Base-by-base conservation (phyloP, 2,113 vertebrate species). In the Baryphthengus martii region DNA sequence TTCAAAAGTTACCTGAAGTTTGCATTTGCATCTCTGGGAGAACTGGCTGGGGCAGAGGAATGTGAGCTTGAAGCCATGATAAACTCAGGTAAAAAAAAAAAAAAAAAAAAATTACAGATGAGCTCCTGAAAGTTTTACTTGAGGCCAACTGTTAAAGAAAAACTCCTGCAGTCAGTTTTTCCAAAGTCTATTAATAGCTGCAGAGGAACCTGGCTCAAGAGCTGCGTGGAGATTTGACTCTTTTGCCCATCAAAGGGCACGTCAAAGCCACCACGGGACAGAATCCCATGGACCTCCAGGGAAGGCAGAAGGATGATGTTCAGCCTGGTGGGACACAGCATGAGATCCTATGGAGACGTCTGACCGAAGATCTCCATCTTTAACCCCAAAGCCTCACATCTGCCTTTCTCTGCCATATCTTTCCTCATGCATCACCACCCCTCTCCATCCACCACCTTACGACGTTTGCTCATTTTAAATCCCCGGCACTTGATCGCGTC, bases 371-470 rank as follows among this genome's bases (percentile, higher is more conserved):
- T 17, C 15, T 65, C 50, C 50, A 25, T 25, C 23, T 66, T 35
- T 13, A 91, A 23, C 19, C 33, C 45, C 52, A 16, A 52, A 26
- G 1, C 16, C 23, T 26, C 23, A 28, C 33, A 18, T 11, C 9
- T n/a, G 19, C 33, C 24, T 40, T 52, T 59, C 23, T 52, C 20
- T 59, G n/a, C 33, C 19, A 44, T 24, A 18, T 4, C 39, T 42
- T 23, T 42, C 45, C 23, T 9, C 31, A 1, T 3, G 4, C 12
- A 4, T 19, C 49, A 4, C 49, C 31, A 23, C 31, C 44, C 33
- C 14, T 2, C 12, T 49, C 67, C 67, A 26, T 3, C 6, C 42
- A n/a, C 28, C 28, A 3, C 0, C 1, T 28, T 21, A 20, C 1
- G 0, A 13, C 6, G 2, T 19, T 39, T 18, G 31, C 31, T 26